A percentile compares a stretch with the other conserved stretches of the same genome.
phyloP scores from a whole-genome alignment of 2,113 vertebrate genomes.

The Platycercus adscitus region DNA sequence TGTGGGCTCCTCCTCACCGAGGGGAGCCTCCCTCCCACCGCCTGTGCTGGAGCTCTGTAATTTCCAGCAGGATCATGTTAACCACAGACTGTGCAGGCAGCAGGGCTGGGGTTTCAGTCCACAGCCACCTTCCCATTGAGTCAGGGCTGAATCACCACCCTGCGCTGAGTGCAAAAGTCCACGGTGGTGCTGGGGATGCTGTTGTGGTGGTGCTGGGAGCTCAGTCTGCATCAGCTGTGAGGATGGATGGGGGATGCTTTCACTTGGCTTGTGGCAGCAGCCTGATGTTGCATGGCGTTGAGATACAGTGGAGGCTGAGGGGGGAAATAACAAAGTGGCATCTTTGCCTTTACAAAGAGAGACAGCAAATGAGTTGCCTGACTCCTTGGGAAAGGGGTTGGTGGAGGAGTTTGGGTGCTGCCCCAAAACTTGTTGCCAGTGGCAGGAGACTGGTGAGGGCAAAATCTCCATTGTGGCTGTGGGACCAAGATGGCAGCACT shows the following conservation, averaged over 20 bases:
- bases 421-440: not conserved
- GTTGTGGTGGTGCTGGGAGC: not conserved
- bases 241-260: not conserved
- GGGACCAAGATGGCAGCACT: not conserved
- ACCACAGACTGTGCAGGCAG: fast-evolving
- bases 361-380: not conserved
- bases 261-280: not conserved
- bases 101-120: not conserved
- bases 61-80: not conserved
- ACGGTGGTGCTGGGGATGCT: not conserved
- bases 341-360: not conserved
- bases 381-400: not conserved
- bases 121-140: not conserved
- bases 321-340: not conserved
- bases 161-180: fast-evolving
- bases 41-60: not conserved
- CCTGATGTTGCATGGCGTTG: not conserved
- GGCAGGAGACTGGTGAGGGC: not conserved
- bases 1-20: not conserved
- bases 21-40: not conserved
- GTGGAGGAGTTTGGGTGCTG: not conserved
- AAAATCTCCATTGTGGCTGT: not conserved
- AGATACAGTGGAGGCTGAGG: not conserved
- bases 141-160: not conserved
- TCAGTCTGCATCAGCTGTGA: fast-evolving